phyloP scores from a whole-genome alignment of 2,113 vertebrate genomes.

The Notechis scutatus region DNA sequence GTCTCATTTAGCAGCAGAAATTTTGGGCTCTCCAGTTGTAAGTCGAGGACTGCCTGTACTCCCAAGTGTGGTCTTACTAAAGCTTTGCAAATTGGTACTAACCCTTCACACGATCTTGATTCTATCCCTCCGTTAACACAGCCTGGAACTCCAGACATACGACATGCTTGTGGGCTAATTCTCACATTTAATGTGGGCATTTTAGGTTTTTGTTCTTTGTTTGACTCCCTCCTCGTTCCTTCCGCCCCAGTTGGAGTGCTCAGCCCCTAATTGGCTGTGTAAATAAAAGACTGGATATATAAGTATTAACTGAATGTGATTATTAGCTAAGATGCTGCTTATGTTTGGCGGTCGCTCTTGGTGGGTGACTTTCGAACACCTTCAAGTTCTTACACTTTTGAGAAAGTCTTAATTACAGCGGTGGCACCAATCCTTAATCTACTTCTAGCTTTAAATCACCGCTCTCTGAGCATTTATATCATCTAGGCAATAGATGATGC shows the following conservation, averaged over 20 bases:
- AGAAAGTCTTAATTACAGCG: not conserved
- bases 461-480: not conserved
- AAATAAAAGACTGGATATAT: not conserved
- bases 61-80: not conserved
- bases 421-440: not conserved
- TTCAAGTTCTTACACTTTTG: not conserved
- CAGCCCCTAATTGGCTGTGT: not conserved
- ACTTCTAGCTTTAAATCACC: not conserved
- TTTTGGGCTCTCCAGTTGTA: not conserved
- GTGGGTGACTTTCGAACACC: not conserved
- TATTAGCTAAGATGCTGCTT: not conserved
- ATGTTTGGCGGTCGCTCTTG: not conserved
- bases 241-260: not conserved
- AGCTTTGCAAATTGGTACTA: not conserved
- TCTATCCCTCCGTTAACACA: not conserved
- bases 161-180: not conserved
- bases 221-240: not conserved
- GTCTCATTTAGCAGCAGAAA: not conserved
- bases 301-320: not conserved
- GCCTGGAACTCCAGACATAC: not conserved
- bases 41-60: not conserved
- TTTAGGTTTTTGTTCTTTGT: not conserved
- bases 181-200: not conserved
- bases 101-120: not conserved
- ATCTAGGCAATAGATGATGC: no score